These are phyloP conservation scores for Montipora foliosa DNA, from an alignment of 64 coral and sea anemone genomes.

Conservation along the genomic window DNA sequence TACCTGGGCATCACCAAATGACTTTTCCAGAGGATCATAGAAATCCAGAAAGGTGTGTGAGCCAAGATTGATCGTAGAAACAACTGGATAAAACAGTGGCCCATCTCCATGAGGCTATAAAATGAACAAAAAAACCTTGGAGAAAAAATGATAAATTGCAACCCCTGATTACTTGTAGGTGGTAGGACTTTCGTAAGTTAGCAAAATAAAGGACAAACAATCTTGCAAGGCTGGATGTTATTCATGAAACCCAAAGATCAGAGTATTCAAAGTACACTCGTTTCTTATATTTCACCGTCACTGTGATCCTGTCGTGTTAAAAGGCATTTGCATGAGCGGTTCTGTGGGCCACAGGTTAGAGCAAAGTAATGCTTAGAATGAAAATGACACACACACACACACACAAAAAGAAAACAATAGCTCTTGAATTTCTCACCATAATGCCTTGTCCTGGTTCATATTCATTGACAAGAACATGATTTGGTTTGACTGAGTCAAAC, in stretches of 20 bases:
- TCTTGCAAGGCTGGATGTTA: too few relatives aligned
- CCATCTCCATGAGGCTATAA: conserved; percentile 97
- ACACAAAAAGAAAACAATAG: background rate
- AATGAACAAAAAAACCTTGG: background rate
- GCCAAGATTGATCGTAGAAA: conserved; percentile 95
- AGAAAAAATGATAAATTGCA: background rate
- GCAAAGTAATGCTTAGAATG: background rate
- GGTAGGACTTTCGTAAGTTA: too few relatives aligned
- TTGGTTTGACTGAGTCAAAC: conserved; percentile 78
- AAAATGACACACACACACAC: background rate
- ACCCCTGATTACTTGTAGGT: too few relatives aligned
- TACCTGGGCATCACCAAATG: background rate
- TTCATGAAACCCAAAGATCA: too few relatives aligned
- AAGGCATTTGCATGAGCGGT: too few relatives aligned
- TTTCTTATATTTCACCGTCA: too few relatives aligned
- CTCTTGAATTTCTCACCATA: conserved; percentile 69
- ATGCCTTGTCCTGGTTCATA: conserved; percentile 98
- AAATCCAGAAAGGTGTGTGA: conserved; percentile 95
- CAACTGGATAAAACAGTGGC: conserved; percentile 92
- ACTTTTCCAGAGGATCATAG: conserved; percentile 74
- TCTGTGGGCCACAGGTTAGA: too few relatives aligned
- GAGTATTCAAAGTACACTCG: too few relatives aligned
- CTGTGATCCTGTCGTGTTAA: too few relatives aligned
- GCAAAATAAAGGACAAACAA: too few relatives aligned
- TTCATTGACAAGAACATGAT: conserved; percentile 97